Conservation (phyloP, 1,140 invertebrate genomes). For the Bombyx mori region ASM3026992v2 NC_085107.1:19835501-19836000, state of each 20-base stretch:
- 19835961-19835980: too few species aligned
- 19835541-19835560: background rate
- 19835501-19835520: conserved; percentile 44
- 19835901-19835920: conserved; percentile 18
- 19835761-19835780: conserved; percentile 86
- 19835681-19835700: conserved; percentile 91
- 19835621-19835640: conserved; percentile 66
- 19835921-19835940: background rate
- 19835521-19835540: conserved; percentile 24
- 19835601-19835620: conserved; percentile 71
- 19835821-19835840: conserved; percentile 9
- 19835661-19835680: conserved; percentile 78
- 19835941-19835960: background rate
- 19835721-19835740: conserved; percentile 89
- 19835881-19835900: conserved; percentile 55
- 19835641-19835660: conserved; percentile 74
- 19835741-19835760: conserved; percentile 84
- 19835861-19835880: conserved; percentile 21
- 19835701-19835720: conserved; percentile 95
- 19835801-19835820: conserved; percentile 11
- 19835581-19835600: conserved; percentile 34
- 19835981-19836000: conserved; percentile 3
- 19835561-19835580: conserved; percentile 5
- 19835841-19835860: conserved; percentile 9
- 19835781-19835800: conserved; percentile 56